phyloP scores from a whole-genome alignment of 1,140 invertebrate genomes.

The Phthorimaea operculella region DNA sequence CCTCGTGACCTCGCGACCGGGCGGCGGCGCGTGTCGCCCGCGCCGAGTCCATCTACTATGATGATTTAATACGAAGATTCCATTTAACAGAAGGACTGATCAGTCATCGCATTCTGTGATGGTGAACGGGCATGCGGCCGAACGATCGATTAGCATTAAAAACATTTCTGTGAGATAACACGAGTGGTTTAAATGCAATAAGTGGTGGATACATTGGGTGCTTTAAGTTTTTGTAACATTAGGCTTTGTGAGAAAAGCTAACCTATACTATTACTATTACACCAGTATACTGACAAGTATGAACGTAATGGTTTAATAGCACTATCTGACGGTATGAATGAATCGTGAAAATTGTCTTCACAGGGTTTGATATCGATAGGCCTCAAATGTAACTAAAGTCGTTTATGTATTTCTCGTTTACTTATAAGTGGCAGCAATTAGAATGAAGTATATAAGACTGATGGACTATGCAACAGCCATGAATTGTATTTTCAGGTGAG shows the following conservation, averaged over 20 bases:
- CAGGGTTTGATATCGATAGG: not conserved
- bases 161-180: conserved; percentile 20
- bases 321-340: conserved; percentile 39
- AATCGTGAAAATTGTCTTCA: conserved; percentile 13
- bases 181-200: conserved; percentile 34
- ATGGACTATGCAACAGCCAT: conserved; percentile 60
- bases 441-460: conserved; percentile 60
- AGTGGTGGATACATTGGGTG: conserved; percentile 52
- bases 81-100: not conserved
- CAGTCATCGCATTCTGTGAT: not conserved
- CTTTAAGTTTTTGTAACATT: conserved; percentile 56
- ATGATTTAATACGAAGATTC: conserved; percentile 22
- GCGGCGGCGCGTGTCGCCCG: conserved; percentile 24
- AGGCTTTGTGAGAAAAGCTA: conserved; percentile 34
- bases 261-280: conserved; percentile 30
- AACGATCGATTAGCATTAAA: not conserved
- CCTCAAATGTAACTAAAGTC: not conserved
- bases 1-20: conserved; percentile 40
- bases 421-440: conserved; percentile 41
- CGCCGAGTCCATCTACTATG: conserved; percentile 45
- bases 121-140: not conserved
- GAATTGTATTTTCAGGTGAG: conserved; percentile 60
- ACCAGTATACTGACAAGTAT: conserved; percentile 15
- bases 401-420: conserved; percentile 8
- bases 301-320: conserved; percentile 39